Evolutionary conservation across 2,113 vertebrate genomes (phyloP).

Genomic region (Solea senegalensis): DNA sequence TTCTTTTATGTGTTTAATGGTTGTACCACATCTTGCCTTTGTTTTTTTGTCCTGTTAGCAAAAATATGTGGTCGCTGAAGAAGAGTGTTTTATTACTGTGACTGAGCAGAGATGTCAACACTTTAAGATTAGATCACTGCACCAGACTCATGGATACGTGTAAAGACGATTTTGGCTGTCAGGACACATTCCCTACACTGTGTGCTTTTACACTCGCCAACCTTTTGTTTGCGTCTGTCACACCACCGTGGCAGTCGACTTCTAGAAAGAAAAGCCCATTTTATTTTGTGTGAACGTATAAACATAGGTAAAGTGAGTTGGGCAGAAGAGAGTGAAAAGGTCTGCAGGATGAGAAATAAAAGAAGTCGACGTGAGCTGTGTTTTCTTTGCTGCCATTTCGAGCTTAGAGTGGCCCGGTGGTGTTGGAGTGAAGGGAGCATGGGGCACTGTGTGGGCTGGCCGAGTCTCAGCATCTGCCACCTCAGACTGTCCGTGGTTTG

Average conservation of each 20-base stretch:
- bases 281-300: background rate
- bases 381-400: conserved; percentile 59
- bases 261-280: no score
- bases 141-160: conserved; percentile 41
- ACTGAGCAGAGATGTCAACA: conserved; percentile 55
- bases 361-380: conserved; percentile 47
- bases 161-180: conserved; percentile 41
- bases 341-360: conserved; percentile 43
- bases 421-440: conserved; percentile 53
- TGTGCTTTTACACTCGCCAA: conserved; percentile 27
- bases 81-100: conserved; percentile 33
- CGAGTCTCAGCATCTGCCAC: conserved; percentile 69
- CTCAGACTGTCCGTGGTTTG: conserved; percentile 68
- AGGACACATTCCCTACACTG: conserved; percentile 37
- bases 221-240: conserved; percentile 1
- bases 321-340: conserved; percentile 34
- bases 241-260: background rate
- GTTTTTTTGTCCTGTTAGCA: conserved; percentile 5
- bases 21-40: background rate
- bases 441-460: conserved; percentile 58
- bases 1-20: conserved; percentile 41
- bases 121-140: conserved; percentile 44
- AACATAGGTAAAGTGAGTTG: conserved; percentile 24
- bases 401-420: conserved; percentile 57
- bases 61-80: conserved; percentile 18